Conservation (phyloP, 1,140 invertebrate genomes). For the Drosophila takahashii region DNA sequence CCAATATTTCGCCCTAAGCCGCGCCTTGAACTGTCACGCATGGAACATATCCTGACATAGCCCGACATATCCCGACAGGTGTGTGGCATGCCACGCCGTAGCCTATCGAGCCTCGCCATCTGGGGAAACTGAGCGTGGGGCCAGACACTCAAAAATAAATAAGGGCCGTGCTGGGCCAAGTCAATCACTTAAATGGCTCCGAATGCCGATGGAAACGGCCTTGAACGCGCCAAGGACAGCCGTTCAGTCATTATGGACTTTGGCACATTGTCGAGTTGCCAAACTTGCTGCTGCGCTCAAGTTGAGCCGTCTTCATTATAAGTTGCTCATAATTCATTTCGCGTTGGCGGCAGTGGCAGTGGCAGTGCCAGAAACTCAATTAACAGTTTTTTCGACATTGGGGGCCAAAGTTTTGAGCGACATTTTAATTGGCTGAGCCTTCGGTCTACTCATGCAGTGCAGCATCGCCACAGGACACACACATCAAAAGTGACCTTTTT, state of each 20-base stretch:
- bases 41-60: conserved; percentile 3
- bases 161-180: conserved; percentile 33
- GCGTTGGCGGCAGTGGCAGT: conserved; percentile 14
- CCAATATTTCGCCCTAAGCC: conserved; percentile 30
- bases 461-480: conserved; percentile 27
- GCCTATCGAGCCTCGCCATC: conserved; percentile 1
- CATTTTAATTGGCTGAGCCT: conserved; percentile 54
- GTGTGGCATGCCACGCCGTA: conserved; percentile 23
- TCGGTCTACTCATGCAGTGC: conserved; percentile 26
- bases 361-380: conserved; percentile 48
- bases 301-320: conserved; percentile 44
- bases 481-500: conserved; percentile 59
- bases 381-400: conserved; percentile 46
- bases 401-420: conserved; percentile 40
- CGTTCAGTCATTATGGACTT: conserved; percentile 25
- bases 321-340: conserved; percentile 61
- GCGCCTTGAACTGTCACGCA: conserved; percentile 43
- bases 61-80: conserved; percentile 28
- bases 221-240: conserved; percentile 51
- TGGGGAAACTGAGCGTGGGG: not conserved
- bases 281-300: conserved; percentile 85
- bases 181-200: conserved; percentile 63
- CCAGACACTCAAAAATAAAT: conserved; percentile 48
- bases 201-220: conserved; percentile 11
- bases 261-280: conserved; percentile 85